Evolutionary conservation across 2,113 vertebrate genomes (phyloP), one percentile per base, ranked within the genome.

Genomic region (Oostethus manadensis): DNA sequence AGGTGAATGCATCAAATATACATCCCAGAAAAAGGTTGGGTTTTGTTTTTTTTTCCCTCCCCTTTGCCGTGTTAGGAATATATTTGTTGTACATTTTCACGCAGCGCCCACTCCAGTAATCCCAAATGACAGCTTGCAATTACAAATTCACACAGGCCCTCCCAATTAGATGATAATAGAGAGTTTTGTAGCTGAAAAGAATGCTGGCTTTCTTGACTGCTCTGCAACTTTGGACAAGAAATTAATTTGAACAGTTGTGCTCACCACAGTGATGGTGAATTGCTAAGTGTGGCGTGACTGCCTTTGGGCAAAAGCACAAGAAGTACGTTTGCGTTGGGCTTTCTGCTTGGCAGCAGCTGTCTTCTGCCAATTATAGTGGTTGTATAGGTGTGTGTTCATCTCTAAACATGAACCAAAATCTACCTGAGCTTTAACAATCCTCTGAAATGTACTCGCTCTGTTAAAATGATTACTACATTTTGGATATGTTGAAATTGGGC

Each of bases 311-410:
- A 68, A 43, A 72, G 70, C 65, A 68, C 51, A 46, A 80, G 62
- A 65, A 73, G 64, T 33, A 71, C 77, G 68, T 83, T 83, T 73
- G 78, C 76, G 78, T 42, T 83, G 67, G 51, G 51, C 54, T 74
- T 83, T 84, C 82, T 80, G 83, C 79, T 81, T 77, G 82, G 74
- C 68, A 80, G 83, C 81, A 86, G 86, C 78, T 83, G 85, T 80
- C 73, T 81, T 79, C 77, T 83, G 79, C 81, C 87, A 87, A 87
- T 86, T 87, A 86, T 70, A 73, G 47, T 62, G 6, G 43, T 33
- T 63, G 65, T 18, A 23, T 57, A n/a, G 43, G 48, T 64, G 50
- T 35, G 64, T 64, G 53, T n/a, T 33, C 13, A 3, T 42, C 13
- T 33, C 29, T 7, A 8, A 33, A 33, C 29, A 6, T 33, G 29